Percentiles rank a stretch among this genome's conserved stretches.
Conservation (phyloP, 2,888 invertebrate genomes). For the Drosophila subsilvestris region DNA sequence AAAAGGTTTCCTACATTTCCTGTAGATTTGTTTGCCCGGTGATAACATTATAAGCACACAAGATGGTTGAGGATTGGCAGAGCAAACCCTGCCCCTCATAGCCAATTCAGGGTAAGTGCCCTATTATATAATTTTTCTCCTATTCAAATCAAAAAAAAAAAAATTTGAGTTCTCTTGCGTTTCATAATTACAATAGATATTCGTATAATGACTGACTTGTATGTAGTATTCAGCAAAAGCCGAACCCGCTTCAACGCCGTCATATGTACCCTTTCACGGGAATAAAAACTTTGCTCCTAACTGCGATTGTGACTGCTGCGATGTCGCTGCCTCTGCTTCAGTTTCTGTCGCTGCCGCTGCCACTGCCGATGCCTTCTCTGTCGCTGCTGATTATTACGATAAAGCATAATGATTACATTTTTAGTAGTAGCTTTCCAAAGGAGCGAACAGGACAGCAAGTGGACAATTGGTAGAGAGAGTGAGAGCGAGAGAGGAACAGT, state of each 20-base stretch:
- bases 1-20: neutral
- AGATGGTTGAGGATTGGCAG: no score
- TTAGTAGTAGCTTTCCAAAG: conserved; percentile 63
- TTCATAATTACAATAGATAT: neutral
- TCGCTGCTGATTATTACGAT: conserved; percentile 77
- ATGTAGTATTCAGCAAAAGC: neutral
- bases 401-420: conserved; percentile 78
- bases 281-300: conserved; percentile 42
- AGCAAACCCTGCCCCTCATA: neutral
- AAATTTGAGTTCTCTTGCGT: neutral
- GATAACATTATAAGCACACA: neutral
- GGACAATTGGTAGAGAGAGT: neutral
- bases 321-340: neutral
- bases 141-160: neutral
- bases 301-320: conserved; percentile 38
- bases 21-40: neutral
- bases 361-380: conserved; percentile 51
- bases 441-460: conserved; percentile 35
- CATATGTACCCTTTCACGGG: conserved; percentile 21
- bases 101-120: no score
- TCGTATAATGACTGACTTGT: neutral
- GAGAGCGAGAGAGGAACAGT: conserved; percentile 18
- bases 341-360: neutral
- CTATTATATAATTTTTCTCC: neutral
- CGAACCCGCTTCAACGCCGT: neutral